Base-by-base conservation (phyloP, 2,797 vertebrate genomes). In the Mastacembelus armatus region DNA sequence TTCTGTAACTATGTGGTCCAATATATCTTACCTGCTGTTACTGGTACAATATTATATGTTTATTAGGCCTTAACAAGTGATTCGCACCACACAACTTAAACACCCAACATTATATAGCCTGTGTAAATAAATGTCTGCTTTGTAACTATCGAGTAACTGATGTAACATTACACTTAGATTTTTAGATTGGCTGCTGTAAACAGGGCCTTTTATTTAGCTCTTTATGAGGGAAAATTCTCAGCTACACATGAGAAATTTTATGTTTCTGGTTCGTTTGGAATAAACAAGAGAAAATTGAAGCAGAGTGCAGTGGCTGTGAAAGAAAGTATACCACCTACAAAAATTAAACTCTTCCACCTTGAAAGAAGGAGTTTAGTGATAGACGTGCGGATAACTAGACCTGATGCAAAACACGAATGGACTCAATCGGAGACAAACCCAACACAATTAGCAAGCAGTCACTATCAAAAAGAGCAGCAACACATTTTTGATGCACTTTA, bases 101-200 rank as follows among this genome's bases (percentile, higher is more conserved):
- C 14, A 47, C 32, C 27, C 29, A 24, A 7, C 27, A 38, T 16
- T n/a, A 30, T 58, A 39, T 19, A 27, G 8, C 45, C 21, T 1
- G 9, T 7, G 50, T 57, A 26, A 77, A 74, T 18, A 35, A 73
- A 55, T n/a, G 36, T 54, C 30, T 45, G 52, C 22, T 21, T 18
- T 32, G 9, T n/a, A 30, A 1, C 2, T 4, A 29, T 27, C n/a
- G 15, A 22, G n/a, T 39, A 58, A 60, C 43, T 50, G 47, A 47
- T 47, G 42, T 26, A n/a, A 8, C 50, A 29, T 29, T 4, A 32
- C 55, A 44, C 44, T 27, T 32, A 74, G 66, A 9, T 24, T 45
- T 56, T 42, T 7, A 7, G 33, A 36, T 33, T 32, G 16, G 14
- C 15, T 26, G 32, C 5, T 26, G 19, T 18, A 30, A 38, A 30